phyloP scores from a whole-genome alignment of 2,113 vertebrate genomes.

The Trochalopteron elliotii region DNA sequence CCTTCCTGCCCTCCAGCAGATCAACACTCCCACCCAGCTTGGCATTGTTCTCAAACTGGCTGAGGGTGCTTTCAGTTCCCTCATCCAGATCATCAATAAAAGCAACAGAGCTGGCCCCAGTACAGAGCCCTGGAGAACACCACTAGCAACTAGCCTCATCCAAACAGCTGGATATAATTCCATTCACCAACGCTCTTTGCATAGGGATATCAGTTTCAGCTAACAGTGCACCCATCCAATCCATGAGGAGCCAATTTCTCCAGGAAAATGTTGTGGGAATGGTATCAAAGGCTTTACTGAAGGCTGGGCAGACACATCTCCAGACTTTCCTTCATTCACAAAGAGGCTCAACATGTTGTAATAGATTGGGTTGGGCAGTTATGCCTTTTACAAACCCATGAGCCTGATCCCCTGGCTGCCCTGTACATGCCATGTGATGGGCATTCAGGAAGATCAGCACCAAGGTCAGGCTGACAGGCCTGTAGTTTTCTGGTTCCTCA shows the following conservation, averaged over 20 bases:
- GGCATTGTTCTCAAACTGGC: neutral
- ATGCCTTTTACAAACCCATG: neutral
- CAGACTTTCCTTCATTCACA: neutral
- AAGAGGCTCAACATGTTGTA: neutral
- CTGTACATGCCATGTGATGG: accelerated
- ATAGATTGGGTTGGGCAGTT: neutral
- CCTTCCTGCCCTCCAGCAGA: neutral
- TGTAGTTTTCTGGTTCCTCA: neutral
- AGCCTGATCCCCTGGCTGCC: neutral
- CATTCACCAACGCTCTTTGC: neutral
- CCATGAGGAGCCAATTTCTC: neutral
- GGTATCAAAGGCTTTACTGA: neutral
- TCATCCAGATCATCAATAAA: neutral
- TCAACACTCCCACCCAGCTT: neutral
- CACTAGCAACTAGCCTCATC: neutral
- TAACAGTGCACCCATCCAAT: neutral
- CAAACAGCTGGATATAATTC: neutral
- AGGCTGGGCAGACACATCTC: neutral
- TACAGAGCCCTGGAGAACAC: neutral
- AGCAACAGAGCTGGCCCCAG: neutral
- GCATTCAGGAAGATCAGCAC: neutral
- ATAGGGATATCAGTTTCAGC: neutral
- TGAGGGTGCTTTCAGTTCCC: neutral
- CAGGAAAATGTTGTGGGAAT: neutral
- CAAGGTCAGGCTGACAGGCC: neutral